phyloP scores from a whole-genome alignment of 1,140 invertebrate species.

The Procambarus clarkii region DNA sequence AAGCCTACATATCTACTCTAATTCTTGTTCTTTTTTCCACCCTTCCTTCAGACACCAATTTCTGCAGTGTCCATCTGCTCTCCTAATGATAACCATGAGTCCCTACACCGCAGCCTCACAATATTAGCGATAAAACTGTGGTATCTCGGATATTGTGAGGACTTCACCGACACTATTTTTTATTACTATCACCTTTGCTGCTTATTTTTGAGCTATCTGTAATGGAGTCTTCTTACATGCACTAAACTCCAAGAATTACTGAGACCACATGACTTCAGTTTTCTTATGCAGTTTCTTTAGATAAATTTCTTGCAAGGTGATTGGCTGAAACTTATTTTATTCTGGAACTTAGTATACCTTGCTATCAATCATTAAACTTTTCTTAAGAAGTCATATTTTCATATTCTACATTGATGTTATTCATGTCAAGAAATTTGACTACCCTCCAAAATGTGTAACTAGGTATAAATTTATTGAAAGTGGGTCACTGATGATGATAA shows the following conservation, averaged over 20 bases:
- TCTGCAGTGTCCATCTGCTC: conserved; percentile 65
- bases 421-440: not conserved
- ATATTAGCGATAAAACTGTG: conserved; percentile 29
- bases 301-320: conserved; percentile 23
- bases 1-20: conserved; percentile 70
- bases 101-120: conserved; percentile 52
- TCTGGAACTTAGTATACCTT: not conserved
- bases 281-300: conserved; percentile 3
- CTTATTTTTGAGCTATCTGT: conserved; percentile 30
- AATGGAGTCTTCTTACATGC: conserved; percentile 45
- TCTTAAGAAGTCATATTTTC: not conserved
- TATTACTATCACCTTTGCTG: conserved; percentile 53
- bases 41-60: conserved; percentile 67
- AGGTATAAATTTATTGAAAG: not conserved
- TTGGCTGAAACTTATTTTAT: conserved; percentile 5
- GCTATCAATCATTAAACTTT: not conserved
- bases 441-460: not conserved
- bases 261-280: conserved; percentile 5
- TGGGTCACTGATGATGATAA: too few species aligned
- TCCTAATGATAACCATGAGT: conserved; percentile 54
- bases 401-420: not conserved
- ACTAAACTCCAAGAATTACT: conserved; percentile 7
- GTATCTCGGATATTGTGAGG: conserved; percentile 26
- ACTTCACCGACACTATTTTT: conserved; percentile 30
- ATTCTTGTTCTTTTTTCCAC: conserved; percentile 69